Evolutionary conservation across 2,797 vertebrate genomes (phyloP), one percentile per base, ranked within the genome.

Genomic region (Pelochelys cantorii): DNA sequence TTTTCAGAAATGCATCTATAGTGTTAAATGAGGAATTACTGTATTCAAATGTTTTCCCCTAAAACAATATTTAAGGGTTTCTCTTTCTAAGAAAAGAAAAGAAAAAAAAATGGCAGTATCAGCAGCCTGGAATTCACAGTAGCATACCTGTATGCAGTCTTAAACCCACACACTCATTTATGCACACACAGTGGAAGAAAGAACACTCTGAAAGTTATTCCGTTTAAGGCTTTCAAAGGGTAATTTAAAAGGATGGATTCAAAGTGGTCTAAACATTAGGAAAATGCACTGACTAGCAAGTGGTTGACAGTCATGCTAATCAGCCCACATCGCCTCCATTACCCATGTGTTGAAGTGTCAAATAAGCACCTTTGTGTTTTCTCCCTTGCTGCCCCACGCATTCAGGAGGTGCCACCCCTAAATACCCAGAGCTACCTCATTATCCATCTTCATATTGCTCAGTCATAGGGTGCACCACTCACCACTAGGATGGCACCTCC

Each of bases 91-190:
- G 53, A 15, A 25, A 10, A 42, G 27, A 18, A 65, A 15, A 15
- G 20, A 10, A 42, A 27, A 18, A 65, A 15, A 25, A 37, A 7
- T 5, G 18, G 9, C 1, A 2, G 54, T 37, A 0, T 0, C 1
- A 9, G 65, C 0, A 15, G n/a, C 57, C 29, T 59, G 29, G 84
- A 83, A 52, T 9, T 52, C 5, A 14, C 34, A 48, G 29, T 34
- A 12, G 60, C 17, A 4, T 62, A 4, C 13, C 20, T 22, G 5
- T 31, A 13, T 7, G 11, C 27, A 42, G 56, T 55, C 2, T 14
- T 48, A 52, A 29, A 75, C 10, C 71, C 48, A 27, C 7, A 77
- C 48, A 0, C 3, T 2, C 1, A 7, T 11, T 56, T 23, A 7
- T 0, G 29, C 80, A n/a, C 11, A 53, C 48, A 56, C 54, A 7